Base-by-base conservation (phyloP, 64 coral and sea anemone species). In the Montipora sp. region DNA sequence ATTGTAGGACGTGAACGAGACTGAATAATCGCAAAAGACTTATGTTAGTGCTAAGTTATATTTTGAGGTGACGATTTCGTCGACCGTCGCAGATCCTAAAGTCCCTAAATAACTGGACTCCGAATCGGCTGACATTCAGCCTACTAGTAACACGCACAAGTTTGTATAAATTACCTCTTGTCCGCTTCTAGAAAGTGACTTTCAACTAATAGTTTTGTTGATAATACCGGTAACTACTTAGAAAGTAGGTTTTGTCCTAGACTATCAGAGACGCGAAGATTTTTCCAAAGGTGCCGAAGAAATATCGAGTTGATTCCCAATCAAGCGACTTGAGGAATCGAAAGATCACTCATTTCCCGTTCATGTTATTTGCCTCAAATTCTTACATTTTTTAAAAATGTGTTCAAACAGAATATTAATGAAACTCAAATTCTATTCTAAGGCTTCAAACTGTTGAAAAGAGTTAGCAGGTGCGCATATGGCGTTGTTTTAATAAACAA, bases 401-500 rank as follows among this genome's bases (percentile, higher is more conserved):
- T 70, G 15, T 20, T 50, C 10, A 9, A 49, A 20, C 19, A 71
- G 65, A 85, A 85, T 85, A 85, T 71, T 72, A 49, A 70, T 49
- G 20, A 11, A 5, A 44, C 5, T 11, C 12, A 67, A 19, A 5
- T 19, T 8, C 58, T 66, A 72, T 70, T 69, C 45, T 23, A 18
- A 48, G 5, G n/a, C 65, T 11, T 71, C 63, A 85, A 47, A 21
- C 16, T 7, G 47, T 5, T 71, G 18, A 72, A 19, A 85, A 46
- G 7, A 47, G 46, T 16, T 47, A 43, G 82, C 82, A 85, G 82
- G 82, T 85, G 82, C 47, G 44, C 10, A 16, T 21, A 5, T 82
- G 24, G 22, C 18, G 47, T 67, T 85, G 65, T 85, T 71, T 85
- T 68, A 48, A 71, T 85, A 85, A 85, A 85, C 82, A 85, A 47